Percentiles rank a stretch among this genome's conserved stretches.
Conservation (phyloP, 2,797 vertebrate species). For the Ctenopoma multispine region DNA sequence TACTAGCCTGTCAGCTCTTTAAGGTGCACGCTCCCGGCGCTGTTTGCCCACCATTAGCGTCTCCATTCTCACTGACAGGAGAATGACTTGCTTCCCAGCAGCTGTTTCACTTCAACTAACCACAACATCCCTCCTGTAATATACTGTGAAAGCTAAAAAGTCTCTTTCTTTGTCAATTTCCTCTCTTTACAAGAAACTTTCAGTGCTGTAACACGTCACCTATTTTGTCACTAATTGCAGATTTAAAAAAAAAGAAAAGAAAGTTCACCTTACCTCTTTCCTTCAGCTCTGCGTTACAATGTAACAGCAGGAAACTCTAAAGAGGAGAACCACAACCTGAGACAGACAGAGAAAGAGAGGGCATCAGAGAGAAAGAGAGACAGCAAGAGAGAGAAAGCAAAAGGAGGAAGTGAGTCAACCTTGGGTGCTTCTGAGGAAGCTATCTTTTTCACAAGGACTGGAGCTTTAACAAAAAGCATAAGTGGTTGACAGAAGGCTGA, state of each 20-base stretch:
- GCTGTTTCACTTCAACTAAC: slow-evolving; percentile 32
- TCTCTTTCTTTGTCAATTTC: slow-evolving; percentile 3
- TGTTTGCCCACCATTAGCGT: slow-evolving; percentile 11
- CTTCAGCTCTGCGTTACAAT: slow-evolving; percentile 82
- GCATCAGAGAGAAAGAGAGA: slow-evolving; percentile 33
- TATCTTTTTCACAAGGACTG: slow-evolving; percentile 53
- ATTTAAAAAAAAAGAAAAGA: slow-evolving; percentile 11
- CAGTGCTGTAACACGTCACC: slow-evolving; percentile 1
- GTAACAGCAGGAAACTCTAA: slow-evolving; percentile 82
- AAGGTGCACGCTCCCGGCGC: slow-evolving; percentile 5
- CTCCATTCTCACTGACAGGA: slow-evolving; percentile 23
- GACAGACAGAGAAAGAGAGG: slow-evolving; percentile 46
- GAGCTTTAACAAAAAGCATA: slow-evolving; percentile 51
- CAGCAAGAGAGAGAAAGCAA: slow-evolving; percentile 46
- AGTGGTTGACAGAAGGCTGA: slow-evolving; percentile 15
- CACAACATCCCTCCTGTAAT: slow-evolving; percentile 32
- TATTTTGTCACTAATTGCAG: not conserved
- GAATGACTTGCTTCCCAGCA: slow-evolving; percentile 32
- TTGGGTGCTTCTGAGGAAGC: slow-evolving; percentile 66
- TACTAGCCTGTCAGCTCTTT: not conserved
- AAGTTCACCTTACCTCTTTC: slow-evolving; percentile 75
- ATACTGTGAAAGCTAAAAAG: slow-evolving; percentile 6
- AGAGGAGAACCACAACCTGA: slow-evolving; percentile 76
- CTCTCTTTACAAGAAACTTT: slow-evolving; percentile 2
- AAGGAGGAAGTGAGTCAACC: slow-evolving; percentile 74